phyloP scores from a whole-genome alignment of 2,888 invertebrate genomes.

The Papilio protenor region DNA sequence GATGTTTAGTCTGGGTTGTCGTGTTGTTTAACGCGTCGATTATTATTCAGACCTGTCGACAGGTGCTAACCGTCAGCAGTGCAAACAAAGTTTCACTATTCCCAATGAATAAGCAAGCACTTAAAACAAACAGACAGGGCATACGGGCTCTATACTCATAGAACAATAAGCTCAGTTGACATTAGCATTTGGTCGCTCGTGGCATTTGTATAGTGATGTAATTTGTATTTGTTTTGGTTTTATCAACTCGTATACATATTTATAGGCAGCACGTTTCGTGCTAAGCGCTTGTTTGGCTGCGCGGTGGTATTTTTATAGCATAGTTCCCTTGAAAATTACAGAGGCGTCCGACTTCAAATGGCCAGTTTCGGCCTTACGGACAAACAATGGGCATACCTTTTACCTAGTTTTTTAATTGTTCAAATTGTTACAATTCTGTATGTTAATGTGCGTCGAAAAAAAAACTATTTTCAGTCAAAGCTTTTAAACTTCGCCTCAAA shows the following conservation, averaged over 20 bases:
- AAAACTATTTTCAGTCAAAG: background rate
- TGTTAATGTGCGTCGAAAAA: background rate
- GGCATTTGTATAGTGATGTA: slow-evolving; percentile 54
- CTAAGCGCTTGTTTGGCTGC: slow-evolving; percentile 38
- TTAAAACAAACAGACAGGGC: slow-evolving; percentile 58
- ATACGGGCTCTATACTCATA: slow-evolving; percentile 45
- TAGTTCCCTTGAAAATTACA: slow-evolving; percentile 42
- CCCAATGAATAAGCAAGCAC: slow-evolving; percentile 59
- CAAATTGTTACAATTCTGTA: background rate
- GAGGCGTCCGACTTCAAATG: slow-evolving; percentile 7
- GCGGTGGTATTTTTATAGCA: slow-evolving; percentile 42
- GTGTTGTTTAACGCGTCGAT: slow-evolving; percentile 8
- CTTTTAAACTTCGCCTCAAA: background rate
- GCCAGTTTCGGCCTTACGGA: slow-evolving; percentile 26
- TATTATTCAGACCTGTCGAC: slow-evolving; percentile 51
- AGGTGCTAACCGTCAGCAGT: slow-evolving; percentile 67
- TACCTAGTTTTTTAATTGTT: slow-evolving; percentile 30
- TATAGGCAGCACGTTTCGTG: slow-evolving; percentile 35
- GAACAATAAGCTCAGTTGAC: slow-evolving; percentile 51
- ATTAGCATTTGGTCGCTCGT: slow-evolving; percentile 54
- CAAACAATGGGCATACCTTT: slow-evolving; percentile 35
- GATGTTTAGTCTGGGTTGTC: slow-evolving; percentile 3
- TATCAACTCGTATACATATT: slow-evolving; percentile 37
- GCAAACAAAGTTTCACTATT: slow-evolving; percentile 71
- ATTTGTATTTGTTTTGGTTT: slow-evolving; percentile 39